phyloP scores from a whole-genome alignment of 64 coral and sea anemone genomes.

The Hydrozoanthus tunicans region DNA sequence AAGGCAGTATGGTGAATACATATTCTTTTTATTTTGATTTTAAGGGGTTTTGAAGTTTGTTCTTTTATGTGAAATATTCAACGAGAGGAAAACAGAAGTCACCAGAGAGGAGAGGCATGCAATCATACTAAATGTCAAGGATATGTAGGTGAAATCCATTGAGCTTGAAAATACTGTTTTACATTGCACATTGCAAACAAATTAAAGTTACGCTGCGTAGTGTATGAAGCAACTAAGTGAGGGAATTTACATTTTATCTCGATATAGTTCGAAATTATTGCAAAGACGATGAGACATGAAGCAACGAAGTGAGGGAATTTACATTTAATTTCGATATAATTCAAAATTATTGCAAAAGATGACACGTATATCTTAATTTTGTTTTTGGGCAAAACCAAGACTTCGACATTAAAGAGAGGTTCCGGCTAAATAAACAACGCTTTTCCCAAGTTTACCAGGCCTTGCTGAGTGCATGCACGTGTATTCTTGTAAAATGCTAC shows the following conservation, averaged over 20 bases:
- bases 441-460: constrained; percentile 5
- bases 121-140: constrained; percentile 47
- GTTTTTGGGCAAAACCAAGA: no score
- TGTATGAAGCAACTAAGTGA: no score
- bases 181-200: no score
- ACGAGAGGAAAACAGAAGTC: constrained; percentile 42
- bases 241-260: no score
- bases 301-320: no score
- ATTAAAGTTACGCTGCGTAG: no score
- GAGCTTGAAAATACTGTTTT: no score
- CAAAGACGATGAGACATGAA: no score
- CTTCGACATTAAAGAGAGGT: neutral
- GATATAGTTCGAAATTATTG: no score
- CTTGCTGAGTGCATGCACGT: constrained; percentile 21
- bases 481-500: constrained; percentile 3
- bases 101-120: constrained; percentile 39
- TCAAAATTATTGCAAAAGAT: no score
- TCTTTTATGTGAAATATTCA: constrained; percentile 61
- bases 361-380: no score
- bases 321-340: no score
- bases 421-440: neutral
- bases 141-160: neutral
- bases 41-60: constrained; percentile 38
- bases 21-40: neutral
- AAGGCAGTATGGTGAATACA: neutral